Evolutionary conservation across 1,140 invertebrate genomes (phyloP).

Genomic region (Metaphire vulgaris): DNA sequence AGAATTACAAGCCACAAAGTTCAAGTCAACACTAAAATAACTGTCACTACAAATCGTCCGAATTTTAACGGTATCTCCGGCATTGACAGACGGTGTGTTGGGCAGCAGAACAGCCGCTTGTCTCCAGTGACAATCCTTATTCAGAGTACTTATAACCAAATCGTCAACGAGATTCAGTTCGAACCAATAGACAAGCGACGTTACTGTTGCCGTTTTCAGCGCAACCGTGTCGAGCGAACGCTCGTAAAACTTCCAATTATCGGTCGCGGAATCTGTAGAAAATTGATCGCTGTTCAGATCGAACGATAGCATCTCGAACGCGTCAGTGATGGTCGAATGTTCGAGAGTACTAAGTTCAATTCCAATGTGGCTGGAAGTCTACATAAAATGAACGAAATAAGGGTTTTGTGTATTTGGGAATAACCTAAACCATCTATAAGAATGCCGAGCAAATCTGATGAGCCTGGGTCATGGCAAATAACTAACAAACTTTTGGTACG

Average conservation of each 20-base stretch:
- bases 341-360: constrained; percentile 40
- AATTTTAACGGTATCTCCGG: background rate
- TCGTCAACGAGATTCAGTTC: constrained; percentile 36
- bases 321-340: constrained; percentile 38
- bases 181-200: constrained; percentile 47
- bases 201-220: constrained; percentile 34
- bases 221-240: constrained; percentile 32
- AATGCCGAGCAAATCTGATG: no score
- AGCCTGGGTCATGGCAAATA: no score
- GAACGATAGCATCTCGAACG: constrained; percentile 38
- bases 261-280: constrained; percentile 10
- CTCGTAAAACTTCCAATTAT: constrained; percentile 34
- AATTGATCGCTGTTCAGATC: constrained; percentile 33
- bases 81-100: background rate
- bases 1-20: no score
- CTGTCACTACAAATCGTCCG: constrained; percentile 20
- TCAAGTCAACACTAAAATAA: constrained; percentile 11
- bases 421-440: no score
- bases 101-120: constrained; percentile 40
- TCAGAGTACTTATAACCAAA: constrained; percentile 35
- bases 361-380: constrained; percentile 43
- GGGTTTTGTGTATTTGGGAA: no score
- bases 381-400: no score
- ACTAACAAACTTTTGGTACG: no score
- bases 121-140: constrained; percentile 39